Evolutionary conservation across 2,113 vertebrate genomes (phyloP).

Genomic region (Toxotes jaculatrix): DNA sequence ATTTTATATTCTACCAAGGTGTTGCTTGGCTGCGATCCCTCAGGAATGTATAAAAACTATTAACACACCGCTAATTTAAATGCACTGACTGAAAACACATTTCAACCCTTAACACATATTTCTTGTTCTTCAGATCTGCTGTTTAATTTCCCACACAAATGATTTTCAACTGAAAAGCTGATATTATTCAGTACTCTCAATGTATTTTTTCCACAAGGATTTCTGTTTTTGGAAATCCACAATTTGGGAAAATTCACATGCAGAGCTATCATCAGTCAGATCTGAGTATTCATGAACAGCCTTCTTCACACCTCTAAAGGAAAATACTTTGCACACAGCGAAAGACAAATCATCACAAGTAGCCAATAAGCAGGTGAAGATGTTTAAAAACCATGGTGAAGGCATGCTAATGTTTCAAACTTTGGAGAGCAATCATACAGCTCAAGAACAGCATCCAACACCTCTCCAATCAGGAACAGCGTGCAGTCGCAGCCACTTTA

Average conservation of each 20-base stretch:
- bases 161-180: not conserved
- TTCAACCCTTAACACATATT: not conserved
- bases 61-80: not conserved
- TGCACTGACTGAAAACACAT: not conserved
- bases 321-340: not conserved
- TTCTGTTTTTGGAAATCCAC: not conserved
- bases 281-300: not conserved
- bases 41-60: not conserved
- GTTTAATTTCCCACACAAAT: not conserved
- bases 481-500: not conserved
- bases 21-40: conserved; percentile 1
- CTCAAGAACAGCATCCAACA: conserved; percentile 8
- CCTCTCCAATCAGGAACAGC: conserved; percentile 52
- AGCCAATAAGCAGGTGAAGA: conserved; percentile 19
- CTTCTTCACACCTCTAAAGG: not conserved
- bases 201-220: not conserved
- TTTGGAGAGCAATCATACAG: conserved; percentile 13
- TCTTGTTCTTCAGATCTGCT: not conserved
- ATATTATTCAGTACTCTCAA: not conserved
- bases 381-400: not conserved
- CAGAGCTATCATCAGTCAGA: not conserved
- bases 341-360: conserved; percentile 22
- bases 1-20: not conserved
- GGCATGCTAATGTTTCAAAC: conserved; percentile 1
- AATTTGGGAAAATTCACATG: not conserved